Conservation (phyloP, 2,797 vertebrate species). For the Silurus lanzhouensis region DNA sequence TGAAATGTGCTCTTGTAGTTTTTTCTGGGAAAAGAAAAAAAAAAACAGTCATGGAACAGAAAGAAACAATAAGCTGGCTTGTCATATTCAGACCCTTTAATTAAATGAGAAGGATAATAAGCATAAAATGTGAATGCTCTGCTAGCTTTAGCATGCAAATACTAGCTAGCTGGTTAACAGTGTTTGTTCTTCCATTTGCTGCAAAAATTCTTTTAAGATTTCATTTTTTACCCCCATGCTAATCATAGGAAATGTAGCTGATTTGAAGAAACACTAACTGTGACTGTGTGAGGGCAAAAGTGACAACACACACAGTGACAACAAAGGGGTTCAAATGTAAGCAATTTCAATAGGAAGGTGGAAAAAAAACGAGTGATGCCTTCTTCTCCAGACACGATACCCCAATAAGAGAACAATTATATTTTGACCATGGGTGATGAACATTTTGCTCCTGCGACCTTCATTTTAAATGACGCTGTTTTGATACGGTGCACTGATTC, state of each 20-base stretch:
- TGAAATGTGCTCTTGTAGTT: background rate
- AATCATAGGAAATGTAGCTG: background rate
- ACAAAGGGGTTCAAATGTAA: background rate
- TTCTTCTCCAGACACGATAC: background rate
- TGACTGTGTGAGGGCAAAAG: background rate
- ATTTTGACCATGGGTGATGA: slow-evolving; percentile 27
- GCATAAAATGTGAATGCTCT: background rate
- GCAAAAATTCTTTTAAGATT: too few species aligned
- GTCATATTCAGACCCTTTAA: background rate
- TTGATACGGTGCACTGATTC: slow-evolving; percentile 52
- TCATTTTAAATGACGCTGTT: slow-evolving; percentile 43
- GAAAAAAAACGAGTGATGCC: background rate
- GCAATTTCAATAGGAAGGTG: background rate
- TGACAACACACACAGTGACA: background rate
- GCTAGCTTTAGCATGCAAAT: background rate
- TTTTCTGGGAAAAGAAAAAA: too few species aligned
- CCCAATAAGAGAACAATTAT: slow-evolving; percentile 41
- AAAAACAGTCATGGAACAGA: background rate
- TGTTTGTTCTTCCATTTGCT: background rate
- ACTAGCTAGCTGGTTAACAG: background rate
- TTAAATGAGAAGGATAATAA: background rate
- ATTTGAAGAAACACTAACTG: background rate
- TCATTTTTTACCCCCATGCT: background rate
- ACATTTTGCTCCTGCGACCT: slow-evolving; percentile 35
- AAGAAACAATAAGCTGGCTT: background rate